Base-by-base conservation (phyloP, 2,797 vertebrate genomes). In the Streptopelia turtur region DNA sequence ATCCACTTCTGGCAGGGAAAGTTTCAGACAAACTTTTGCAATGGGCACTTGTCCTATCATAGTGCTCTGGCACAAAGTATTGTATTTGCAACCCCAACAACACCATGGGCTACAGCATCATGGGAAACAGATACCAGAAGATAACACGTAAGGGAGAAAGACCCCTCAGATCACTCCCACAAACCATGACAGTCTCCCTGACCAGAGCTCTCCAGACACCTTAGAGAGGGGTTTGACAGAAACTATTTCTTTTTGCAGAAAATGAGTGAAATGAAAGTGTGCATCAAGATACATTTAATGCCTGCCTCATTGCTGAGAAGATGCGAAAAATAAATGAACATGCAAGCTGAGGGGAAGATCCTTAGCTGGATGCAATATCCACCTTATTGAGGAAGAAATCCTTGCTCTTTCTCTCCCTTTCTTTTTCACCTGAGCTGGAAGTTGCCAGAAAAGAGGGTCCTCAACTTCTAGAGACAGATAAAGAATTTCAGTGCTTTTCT, bases 51-150 rank as follows among this genome's bases (percentile, higher is more conserved):
- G 15, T 45, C 24, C 37, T 24, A 4, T 13, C 39, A 20, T 1
- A 57, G 28, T 9, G 9, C 37, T 72, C 35, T 56, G 13, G 53
- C 52, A 20, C 27, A 47, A 8, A 89, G n/a, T 24, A 24, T 3
- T 39, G 20, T 14, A 64, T 33, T 68, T 1, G 0, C 41, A 71
- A 30, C 7, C 59, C 41, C 45, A 75, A 1, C 8, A 84, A 74
- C 8, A 11, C 49, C 1, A 0, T 2, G n/a, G 8, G 10, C 35
- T 33, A 33, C 18, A 64, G 2, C 24, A 30, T n/a, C 53, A 35
- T 0, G 0, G 28, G 10, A 59, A 91, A 47, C 3, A 31, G 33
- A n/a, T 5, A 63, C 6, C 55, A 65, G 35, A 47, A 13, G 33
- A n/a, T 3, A 7, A 30, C 28, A 45, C 1, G 7, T 13, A 69